Percentiles rank a stretch among this genome's conserved stretches.
Conservation (phyloP, 2,113 vertebrate species). For the Microcebus lehilahytsara region DNA sequence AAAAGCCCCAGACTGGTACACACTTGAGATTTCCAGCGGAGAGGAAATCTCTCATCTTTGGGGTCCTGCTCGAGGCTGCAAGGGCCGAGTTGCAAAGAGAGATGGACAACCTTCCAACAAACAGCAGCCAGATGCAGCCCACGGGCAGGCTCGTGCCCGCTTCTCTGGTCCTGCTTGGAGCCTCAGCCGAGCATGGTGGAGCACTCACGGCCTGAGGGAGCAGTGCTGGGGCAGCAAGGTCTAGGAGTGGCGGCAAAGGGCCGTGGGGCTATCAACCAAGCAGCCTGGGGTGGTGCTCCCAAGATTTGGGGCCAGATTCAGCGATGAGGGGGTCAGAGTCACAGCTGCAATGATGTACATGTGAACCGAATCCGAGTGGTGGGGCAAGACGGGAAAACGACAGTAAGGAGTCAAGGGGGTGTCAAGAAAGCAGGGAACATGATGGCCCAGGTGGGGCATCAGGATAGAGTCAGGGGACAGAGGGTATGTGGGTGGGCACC, state of each 20-base stretch:
- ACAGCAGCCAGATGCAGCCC: background rate
- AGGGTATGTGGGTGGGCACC: too few relatives aligned
- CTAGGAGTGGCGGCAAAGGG: background rate
- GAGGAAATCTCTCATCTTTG: background rate
- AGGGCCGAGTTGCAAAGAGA: background rate
- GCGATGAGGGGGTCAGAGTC: background rate
- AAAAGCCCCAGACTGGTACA: background rate
- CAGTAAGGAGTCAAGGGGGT: background rate
- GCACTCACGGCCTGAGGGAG: too few relatives aligned
- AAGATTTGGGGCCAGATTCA: background rate
- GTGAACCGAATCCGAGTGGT: background rate
- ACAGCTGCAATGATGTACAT: background rate
- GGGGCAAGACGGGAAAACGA: background rate
- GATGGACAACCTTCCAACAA: background rate
- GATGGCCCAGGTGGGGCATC: background rate
- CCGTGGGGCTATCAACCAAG: background rate
- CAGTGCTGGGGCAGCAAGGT: background rate
- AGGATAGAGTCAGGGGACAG: background rate
- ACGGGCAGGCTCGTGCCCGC: background rate
- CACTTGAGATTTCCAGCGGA: background rate
- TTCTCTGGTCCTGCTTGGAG: background rate
- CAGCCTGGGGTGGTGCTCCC: background rate
- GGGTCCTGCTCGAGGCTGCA: background rate
- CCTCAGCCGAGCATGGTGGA: background rate
- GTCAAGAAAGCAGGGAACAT: background rate